Evolutionary conservation across 2,888 invertebrate species (phyloP).

Genomic region (Electrophaes corylata): DNA sequence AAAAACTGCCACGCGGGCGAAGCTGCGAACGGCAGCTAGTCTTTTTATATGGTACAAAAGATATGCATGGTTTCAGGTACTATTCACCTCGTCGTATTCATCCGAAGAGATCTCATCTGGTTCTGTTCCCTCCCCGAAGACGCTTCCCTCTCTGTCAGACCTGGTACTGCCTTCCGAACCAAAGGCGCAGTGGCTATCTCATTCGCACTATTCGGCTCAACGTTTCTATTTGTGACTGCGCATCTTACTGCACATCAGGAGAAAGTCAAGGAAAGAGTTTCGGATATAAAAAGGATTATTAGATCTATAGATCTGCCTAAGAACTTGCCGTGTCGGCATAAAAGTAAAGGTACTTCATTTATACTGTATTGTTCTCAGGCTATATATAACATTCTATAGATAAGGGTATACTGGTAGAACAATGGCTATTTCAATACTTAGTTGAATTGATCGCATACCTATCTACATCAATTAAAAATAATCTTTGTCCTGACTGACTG

Average conservation of each 20-base stretch:
- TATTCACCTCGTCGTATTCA: constrained; percentile 93
- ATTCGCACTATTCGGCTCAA: constrained; percentile 97
- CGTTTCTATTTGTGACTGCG: constrained; percentile 96
- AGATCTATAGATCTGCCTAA: constrained; percentile 92
- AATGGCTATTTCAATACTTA: too few species aligned
- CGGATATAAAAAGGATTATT: constrained; percentile 93
- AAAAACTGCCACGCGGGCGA: too few species aligned
- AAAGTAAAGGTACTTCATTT: constrained; percentile 85
- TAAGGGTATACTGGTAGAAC: too few species aligned
- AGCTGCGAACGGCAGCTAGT: too few species aligned
- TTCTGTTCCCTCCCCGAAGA: constrained; percentile 97
- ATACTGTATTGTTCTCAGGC: not conserved
- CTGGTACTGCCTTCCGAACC: constrained; percentile 95
- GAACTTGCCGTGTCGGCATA: constrained; percentile 90
- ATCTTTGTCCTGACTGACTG: too few species aligned
- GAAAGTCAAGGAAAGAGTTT: constrained; percentile 92
- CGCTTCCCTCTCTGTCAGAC: constrained; percentile 92
- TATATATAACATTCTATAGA: not conserved
- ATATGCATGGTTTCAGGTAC: constrained; percentile 84
- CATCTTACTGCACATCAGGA: constrained; percentile 97
- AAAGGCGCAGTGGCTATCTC: constrained; percentile 98
- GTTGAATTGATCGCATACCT: too few species aligned
- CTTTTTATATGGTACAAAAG: too few species aligned
- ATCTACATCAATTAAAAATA: too few species aligned
- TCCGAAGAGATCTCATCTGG: constrained; percentile 97